Percentiles rank a stretch among this genome's conserved stretches.
Conservation (phyloP, 2,888 invertebrate genomes). For the Deilephila elpenor region DNA sequence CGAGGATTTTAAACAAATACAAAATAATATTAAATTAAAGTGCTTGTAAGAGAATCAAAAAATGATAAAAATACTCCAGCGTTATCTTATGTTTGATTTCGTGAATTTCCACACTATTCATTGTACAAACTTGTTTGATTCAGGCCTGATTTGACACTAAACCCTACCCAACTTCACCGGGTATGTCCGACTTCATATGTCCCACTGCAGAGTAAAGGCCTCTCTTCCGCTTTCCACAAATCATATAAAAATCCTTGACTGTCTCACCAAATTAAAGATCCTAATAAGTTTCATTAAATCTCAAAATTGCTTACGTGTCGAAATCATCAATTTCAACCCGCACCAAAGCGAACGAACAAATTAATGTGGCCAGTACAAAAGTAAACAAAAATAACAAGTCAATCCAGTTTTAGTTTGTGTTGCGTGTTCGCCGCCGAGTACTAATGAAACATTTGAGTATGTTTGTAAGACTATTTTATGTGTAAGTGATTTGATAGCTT, state of each 20-base stretch:
- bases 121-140: too few species aligned
- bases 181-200: too few species aligned
- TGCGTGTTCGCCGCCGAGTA: neutral
- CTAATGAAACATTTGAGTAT: constrained; percentile 19
- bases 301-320: neutral
- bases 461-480: constrained; percentile 20
- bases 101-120: too few species aligned
- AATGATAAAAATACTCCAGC: too few species aligned
- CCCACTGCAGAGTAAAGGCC: too few species aligned
- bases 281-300: neutral
- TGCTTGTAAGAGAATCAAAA: too few species aligned
- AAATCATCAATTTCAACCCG: neutral
- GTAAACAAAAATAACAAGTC: constrained; percentile 21
- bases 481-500: constrained; percentile 10
- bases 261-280: neutral
- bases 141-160: too few species aligned
- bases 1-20: too few species aligned
- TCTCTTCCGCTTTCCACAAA: neutral
- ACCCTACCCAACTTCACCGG: too few species aligned
- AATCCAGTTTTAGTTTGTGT: neutral
- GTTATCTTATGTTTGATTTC: too few species aligned
- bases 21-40: too few species aligned
- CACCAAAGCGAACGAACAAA: neutral
- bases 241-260: neutral
- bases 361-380: constrained; percentile 4